phyloP scores from a whole-genome alignment of 2,113 vertebrate species.

The Dicaeum eximium region DNA sequence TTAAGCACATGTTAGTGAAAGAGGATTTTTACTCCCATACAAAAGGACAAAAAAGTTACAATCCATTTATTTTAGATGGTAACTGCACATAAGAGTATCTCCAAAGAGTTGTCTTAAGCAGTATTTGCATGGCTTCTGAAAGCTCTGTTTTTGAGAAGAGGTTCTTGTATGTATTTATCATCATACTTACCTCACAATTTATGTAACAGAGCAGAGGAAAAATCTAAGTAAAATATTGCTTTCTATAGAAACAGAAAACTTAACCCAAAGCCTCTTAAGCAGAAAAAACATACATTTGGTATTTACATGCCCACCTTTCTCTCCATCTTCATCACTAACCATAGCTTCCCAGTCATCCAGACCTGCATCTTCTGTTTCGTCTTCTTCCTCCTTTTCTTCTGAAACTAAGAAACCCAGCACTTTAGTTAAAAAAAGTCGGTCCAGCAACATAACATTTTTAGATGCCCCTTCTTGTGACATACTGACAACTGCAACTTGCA shows the following conservation, averaged over 20 bases:
- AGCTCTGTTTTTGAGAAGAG: neutral
- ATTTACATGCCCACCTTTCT: conserved; percentile 68
- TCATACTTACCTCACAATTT: neutral
- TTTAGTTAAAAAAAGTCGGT: neutral
- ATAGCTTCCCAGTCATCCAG: conserved; percentile 98
- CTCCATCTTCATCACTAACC: conserved; percentile 89
- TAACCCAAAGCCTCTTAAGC: neutral
- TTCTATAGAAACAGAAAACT: neutral
- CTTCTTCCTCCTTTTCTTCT: conserved; percentile 78
- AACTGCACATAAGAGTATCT: neutral
- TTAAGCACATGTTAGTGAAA: neutral
- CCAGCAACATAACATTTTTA: neutral
- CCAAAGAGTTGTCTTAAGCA: neutral
- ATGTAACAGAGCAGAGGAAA: neutral
- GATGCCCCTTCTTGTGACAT: neutral
- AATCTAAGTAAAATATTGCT: neutral
- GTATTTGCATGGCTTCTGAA: neutral
- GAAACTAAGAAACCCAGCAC: conserved; percentile 15
- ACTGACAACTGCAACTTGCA: neutral
- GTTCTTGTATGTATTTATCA: neutral
- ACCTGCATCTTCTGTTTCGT: conserved; percentile 75
- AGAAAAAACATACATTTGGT: neutral
- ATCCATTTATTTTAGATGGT: neutral
- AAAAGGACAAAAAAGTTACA: neutral
- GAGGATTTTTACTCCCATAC: neutral